Evolutionary conservation across 1,140 invertebrate species (phyloP), one percentile per base, ranked within the genome.

Genomic region (Berghia stephanieae): DNA sequence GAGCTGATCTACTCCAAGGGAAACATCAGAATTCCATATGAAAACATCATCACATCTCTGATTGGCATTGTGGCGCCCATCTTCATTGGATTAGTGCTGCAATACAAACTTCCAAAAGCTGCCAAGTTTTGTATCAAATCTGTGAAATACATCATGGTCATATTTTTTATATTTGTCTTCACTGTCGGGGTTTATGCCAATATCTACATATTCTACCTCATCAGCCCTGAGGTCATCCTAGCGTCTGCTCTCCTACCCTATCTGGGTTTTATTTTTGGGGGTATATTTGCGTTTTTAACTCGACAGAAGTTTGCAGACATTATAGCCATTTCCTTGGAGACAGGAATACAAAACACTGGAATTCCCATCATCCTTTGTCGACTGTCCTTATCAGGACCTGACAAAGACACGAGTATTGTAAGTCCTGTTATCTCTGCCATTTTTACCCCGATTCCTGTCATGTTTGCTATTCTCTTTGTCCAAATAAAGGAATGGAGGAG

Each of bases 181-280:
- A 91, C 95, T n/a, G 97, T 99, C 90, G 98, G 97, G 0, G 94
- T 96, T 36, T 92, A 95, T 63, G 94, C 95, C 0, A 98, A 99
- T 90, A 89, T 95, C 21, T 99, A 97, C 90, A 93, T 99, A 63
- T 98, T 99, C 85, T 90, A 94, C 84, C 88, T 98, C 83, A 94
- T 96, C 8, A 68, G 8, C 2, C n/a, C 27, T 40, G 36, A 69
- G 34, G 78, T 97, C 63, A 83, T 96, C 38, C 83, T 96, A 13
- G 94, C 94, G 27, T 96, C 96, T 27, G 91, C 96, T 85, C 91
- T 94, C 1, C 90, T 98, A 63, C 96, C 98, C 0, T 97, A 94
- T 92, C 86, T 95, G 24, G 97, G 97, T 4, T 99, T 97, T 89
- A 44, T 93, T 6, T 90, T 94, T 52, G 96, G 96, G 36, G 94